Evolutionary conservation across 2,888 invertebrate genomes (phyloP), one percentile per base, ranked within the genome.

Genomic region (Perithous albicinctus): DNA sequence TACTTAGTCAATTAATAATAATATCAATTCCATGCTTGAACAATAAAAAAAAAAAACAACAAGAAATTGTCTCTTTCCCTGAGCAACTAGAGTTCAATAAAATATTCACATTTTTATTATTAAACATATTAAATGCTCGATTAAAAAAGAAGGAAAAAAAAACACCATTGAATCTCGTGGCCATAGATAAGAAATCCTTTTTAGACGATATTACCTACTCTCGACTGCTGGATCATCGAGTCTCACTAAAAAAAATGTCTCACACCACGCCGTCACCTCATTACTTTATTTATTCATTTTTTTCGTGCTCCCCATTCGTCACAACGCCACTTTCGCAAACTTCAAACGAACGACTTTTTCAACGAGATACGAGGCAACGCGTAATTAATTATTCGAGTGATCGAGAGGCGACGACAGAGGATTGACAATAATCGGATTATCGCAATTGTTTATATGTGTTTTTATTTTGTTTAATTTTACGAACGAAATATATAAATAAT

Each of bases 1-100:
- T 77, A 80, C 73, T 78, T 81, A 81, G 81, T 81, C 81, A 78
- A 81, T 81, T 81, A 81, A 81, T 64, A 61, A 77, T 78, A 74
- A 81, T 63, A 64, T 77, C 32, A 74, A 78, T 74, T 81, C 67
- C 63, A 61, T 54, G 67, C 67, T 54, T 61, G 20, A 61, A 38
- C 38, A 20, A 38, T 20, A 23, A 23, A 41, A 4, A 38, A 35
- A 35, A 29, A 78, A 8, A n/a, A 48, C 41, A 51, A 26, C 67
- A 66, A n/a, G 10, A 67, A 32, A 32, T 29, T 32, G 18, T 32
- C 59, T 59, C 32, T 32, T 18, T 18, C 59, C 32, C 32, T 15
- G 59, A 56, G 54, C 26, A 2, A 12, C 29, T 12, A 56, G 5
- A 12, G 54, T 26, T 54, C 54, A 54, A 56, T 56, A 6, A 7